Evolutionary conservation across 1,140 invertebrate genomes (phyloP).

Genomic region (Portunus trituberculatus): DNA sequence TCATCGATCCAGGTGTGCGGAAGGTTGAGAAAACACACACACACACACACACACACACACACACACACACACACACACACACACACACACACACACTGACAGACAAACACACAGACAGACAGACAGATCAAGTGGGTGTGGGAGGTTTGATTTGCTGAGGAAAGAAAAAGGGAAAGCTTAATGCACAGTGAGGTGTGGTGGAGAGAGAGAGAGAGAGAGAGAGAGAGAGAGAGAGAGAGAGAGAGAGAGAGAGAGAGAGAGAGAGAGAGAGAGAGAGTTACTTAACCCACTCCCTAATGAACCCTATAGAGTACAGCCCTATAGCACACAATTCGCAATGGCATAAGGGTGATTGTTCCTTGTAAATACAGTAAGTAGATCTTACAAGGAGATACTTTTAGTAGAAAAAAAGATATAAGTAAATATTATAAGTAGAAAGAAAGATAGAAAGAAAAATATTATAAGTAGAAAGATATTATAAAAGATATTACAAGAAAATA

Average conservation of each 20-base stretch:
- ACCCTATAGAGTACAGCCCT: no score
- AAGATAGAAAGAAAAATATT: no score
- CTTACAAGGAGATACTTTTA: no score
- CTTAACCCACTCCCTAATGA: background rate
- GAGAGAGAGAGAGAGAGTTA: background rate
- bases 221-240: constrained; percentile 43
- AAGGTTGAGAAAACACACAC: constrained; percentile 23
- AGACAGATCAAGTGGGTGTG: background rate
- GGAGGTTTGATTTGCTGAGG: background rate
- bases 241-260: constrained; percentile 43
- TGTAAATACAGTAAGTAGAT: no score
- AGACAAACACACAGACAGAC: background rate
- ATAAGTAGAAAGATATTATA: no score
- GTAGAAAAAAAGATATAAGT: no score
- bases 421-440: no score
- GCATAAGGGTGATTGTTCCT: no score
- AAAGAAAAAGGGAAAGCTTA: background rate
- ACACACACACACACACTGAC: constrained; percentile 38
- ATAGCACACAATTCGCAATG: no score
- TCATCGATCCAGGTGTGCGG: background rate
- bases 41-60: constrained; percentile 52
- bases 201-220: constrained; percentile 33
- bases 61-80: constrained; percentile 52
- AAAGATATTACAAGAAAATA: no score
- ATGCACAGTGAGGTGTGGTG: background rate